A percentile compares a stretch with the other conserved stretches of the same genome.
Evolutionary conservation across 2,888 invertebrate species (phyloP).

Genomic region (Chydorus sphaericus): DNA sequence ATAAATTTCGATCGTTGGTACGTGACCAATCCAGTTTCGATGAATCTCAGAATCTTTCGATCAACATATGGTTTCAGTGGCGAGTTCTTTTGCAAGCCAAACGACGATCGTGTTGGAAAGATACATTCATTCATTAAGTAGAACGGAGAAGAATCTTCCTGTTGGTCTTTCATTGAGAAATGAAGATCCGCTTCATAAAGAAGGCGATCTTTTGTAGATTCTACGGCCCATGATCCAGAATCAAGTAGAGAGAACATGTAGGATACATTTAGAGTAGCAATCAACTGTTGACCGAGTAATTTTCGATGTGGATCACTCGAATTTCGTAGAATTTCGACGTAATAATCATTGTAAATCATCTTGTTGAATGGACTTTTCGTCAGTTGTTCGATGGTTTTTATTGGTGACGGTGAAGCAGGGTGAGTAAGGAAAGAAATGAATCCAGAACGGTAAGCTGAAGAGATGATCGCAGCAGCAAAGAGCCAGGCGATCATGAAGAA

Average conservation of each 20-base stretch:
- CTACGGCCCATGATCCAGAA: neutral
- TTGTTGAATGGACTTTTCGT: constrained; percentile 16
- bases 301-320: constrained; percentile 9
- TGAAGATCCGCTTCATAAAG: neutral
- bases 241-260: neutral
- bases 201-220: neutral
- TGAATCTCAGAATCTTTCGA: neutral
- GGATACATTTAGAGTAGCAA: neutral
- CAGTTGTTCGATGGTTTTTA: constrained; percentile 18
- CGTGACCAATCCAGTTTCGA: constrained; percentile 4
- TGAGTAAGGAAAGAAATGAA: constrained; percentile 22
- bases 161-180: neutral
- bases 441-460: constrained; percentile 37
- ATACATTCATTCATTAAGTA: constrained; percentile 8
- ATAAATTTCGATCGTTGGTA: too few species aligned
- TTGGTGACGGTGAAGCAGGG: constrained; percentile 14
- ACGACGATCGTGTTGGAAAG: neutral
- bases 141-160: neutral
- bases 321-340: neutral
- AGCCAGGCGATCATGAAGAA: constrained; percentile 8
- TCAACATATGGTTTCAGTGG: neutral
- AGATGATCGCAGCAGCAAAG: constrained; percentile 27
- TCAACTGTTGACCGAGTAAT: constrained; percentile 7
- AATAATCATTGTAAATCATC: constrained; percentile 5
- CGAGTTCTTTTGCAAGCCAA: constrained; percentile 10